Base-by-base conservation (phyloP, 2,888 invertebrate species). In the Allacma fusca region DNA sequence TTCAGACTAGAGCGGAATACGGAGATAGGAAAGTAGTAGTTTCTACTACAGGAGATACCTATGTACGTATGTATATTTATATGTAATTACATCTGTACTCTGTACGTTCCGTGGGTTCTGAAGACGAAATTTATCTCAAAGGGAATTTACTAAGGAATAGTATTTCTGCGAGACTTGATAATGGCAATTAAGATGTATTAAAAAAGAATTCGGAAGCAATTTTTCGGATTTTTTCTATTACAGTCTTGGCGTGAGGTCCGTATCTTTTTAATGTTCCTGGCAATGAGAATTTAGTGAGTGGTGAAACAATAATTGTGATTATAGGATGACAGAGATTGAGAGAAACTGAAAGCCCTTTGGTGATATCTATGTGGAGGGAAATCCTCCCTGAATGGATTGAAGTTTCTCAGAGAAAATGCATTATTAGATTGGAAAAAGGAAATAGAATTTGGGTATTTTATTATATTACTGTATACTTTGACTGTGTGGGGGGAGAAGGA, bases 131-230 rank as follows among this genome's bases (percentile, higher is more conserved):
- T 73, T 73, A 62, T 73, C 62, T 62, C 29, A 59, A 59, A 29
- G 34, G 12, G 44, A 43, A 70, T 40, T 34, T 40, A 19, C 19
- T 16, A 19, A 26, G 70, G n/a, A 70, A 26, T 13, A 23, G n/a
- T n/a, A 29, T 57, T 57, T 28, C 29, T 13, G 21, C 24, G 28
- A 71, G 50, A 29, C 71, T 62, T 73, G 73, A 73, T 62, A 62
- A 62, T 73, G 34, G 62, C 73, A 73, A 73, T 73, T 73, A 73
- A 73, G 73, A 62, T 73, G 73, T 62, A 59, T 40, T 23, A 70
- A 21, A 72, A n/a, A 34, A 50, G 50, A 13, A 50, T 12, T 50
- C 7, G 34, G 34, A 9, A 34, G 34, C 9, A 34, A 34, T 34
- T 34, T 34, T 34, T 34, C 5, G 34, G 34, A 34, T 34, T 34